These are phyloP conservation scores for Lysiphlebus fabarum DNA, from an alignment of 1,140 invertebrate species.

Conservation along the genomic window DNA sequence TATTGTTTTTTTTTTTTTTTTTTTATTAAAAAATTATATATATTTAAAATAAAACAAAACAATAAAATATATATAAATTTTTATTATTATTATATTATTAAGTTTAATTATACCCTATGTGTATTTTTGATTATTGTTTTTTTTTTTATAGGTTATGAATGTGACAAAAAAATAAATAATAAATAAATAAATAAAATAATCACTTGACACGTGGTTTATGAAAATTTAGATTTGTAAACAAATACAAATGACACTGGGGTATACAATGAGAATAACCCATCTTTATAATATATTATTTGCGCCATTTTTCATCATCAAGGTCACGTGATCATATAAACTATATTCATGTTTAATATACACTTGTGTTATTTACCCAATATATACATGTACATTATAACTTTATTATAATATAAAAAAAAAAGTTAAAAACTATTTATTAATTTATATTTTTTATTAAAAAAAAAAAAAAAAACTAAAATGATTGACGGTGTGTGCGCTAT, in stretches of 20 bases:
- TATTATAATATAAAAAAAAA: not conserved
- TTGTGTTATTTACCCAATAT: conserved; percentile 5
- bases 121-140: no score
- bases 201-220: conserved; percentile 57
- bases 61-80: conserved; percentile 4
- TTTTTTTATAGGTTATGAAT: no score
- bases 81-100: no score
- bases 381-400: not conserved
- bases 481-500: no score
- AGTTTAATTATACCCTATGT: no score
- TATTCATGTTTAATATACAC: conserved; percentile 39
- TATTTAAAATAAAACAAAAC: conserved; percentile 19
- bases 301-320: conserved; percentile 54
- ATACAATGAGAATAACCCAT: conserved; percentile 55
- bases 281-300: conserved; percentile 59
- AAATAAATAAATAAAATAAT: not conserved
- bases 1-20: not conserved
- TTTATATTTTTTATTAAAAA: no score
- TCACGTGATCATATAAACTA: conserved; percentile 60
- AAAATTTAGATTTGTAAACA: conserved; percentile 62
- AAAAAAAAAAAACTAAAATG: no score
- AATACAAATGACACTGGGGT: conserved; percentile 61
- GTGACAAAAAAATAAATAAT: no score
- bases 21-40: conserved; percentile 2
- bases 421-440: not conserved